Evolutionary conservation across 2,888 invertebrate species (phyloP).

Genomic region (Andrena haemorrhoa): DNA sequence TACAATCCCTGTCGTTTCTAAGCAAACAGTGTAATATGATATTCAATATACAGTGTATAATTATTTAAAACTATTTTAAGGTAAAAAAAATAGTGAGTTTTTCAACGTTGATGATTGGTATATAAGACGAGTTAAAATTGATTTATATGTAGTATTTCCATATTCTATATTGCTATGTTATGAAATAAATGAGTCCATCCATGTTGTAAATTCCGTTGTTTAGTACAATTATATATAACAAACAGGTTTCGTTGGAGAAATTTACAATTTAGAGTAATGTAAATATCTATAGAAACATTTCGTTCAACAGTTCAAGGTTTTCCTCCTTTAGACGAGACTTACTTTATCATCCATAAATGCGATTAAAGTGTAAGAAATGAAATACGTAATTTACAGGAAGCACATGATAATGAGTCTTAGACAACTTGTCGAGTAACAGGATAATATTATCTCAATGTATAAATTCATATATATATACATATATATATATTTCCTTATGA

Average conservation of each 20-base stretch:
- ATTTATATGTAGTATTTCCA: conserved; percentile 50
- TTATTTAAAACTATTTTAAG: conserved; percentile 20
- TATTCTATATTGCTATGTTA: conserved; percentile 58
- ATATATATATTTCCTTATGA: neutral
- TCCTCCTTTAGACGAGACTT: conserved; percentile 20
- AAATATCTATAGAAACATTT: conserved; percentile 46
- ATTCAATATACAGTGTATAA: conserved; percentile 23
- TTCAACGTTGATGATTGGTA: conserved; percentile 33
- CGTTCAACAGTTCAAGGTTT: conserved; percentile 33
- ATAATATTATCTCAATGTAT: conserved; percentile 21
- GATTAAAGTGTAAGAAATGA: conserved; percentile 34
- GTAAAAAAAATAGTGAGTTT: conserved; percentile 14
- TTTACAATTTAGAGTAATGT: conserved; percentile 35
- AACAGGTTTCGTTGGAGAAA: conserved; percentile 31
- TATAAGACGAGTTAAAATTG: conserved; percentile 50
- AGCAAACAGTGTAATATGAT: conserved; percentile 9
- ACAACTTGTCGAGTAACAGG: conserved; percentile 1
- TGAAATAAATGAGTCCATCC: conserved; percentile 51
- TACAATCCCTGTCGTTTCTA: conserved; percentile 12
- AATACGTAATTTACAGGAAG: conserved; percentile 9
- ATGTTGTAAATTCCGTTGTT: conserved; percentile 41
- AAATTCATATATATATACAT: conserved; percentile 24
- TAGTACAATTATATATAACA: conserved; percentile 39
- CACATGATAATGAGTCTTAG: conserved; percentile 10
- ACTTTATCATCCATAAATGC: conserved; percentile 25